Conservation (phyloP, 2,113 vertebrate species). For the Phocoena sinus region DNA sequence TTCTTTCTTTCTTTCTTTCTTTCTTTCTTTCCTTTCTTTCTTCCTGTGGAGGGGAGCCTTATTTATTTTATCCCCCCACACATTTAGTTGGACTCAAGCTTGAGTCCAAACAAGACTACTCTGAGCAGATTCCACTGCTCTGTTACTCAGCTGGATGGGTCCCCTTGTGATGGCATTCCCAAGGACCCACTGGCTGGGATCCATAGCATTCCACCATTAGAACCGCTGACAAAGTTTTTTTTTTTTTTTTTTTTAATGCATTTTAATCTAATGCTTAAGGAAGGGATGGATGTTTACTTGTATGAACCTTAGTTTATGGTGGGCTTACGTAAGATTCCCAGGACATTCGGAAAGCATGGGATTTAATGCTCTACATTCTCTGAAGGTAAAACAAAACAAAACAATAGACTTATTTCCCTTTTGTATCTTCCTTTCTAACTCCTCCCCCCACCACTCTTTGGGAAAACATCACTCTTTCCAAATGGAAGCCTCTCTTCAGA, state of each 20-base stretch:
- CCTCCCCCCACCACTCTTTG: background rate
- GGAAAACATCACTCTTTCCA: slow-evolving; percentile 15
- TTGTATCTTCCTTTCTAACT: background rate
- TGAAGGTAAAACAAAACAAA: slow-evolving; percentile 25
- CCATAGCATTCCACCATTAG: background rate
- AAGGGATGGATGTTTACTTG: background rate
- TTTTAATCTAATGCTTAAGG: background rate
- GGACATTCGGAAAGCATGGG: background rate
- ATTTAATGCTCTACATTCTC: background rate
- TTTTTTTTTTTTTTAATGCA: slow-evolving; percentile 19
- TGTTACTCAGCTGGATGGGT: background rate
- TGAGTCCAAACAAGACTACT: background rate
- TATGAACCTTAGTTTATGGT: background rate
- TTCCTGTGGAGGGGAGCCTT: background rate
- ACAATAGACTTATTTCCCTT: slow-evolving; percentile 10
- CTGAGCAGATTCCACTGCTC: background rate
- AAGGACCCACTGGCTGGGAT: background rate
- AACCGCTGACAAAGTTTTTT: background rate
- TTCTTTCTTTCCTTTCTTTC: too few relatives aligned
- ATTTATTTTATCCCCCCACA: background rate
- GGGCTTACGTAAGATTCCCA: background rate
- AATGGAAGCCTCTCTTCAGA: slow-evolving; percentile 7
- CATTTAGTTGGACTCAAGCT: background rate
- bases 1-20: too few relatives aligned
- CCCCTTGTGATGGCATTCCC: background rate